phyloP scores from a whole-genome alignment of 2,113 vertebrate genomes.

The Hirundichthys speculiger region DNA sequence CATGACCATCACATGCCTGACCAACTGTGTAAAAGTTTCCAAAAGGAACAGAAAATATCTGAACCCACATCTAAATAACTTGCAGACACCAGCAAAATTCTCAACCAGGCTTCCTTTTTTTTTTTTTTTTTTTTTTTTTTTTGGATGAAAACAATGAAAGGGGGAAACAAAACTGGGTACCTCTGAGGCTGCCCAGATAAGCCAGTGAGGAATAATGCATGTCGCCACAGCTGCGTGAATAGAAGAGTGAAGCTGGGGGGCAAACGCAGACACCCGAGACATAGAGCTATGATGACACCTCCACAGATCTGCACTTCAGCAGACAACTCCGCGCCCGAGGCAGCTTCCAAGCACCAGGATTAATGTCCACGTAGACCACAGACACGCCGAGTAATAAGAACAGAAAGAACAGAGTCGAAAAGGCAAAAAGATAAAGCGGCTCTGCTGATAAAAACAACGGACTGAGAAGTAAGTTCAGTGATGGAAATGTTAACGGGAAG shows the following conservation, averaged over 20 bases:
- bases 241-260: slow-evolving; percentile 65
- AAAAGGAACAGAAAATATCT: slow-evolving; percentile 13
- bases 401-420: slow-evolving; percentile 29
- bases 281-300: slow-evolving; percentile 72
- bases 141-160: slow-evolving; percentile 13
- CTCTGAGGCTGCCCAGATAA: slow-evolving; percentile 59
- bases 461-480: slow-evolving; percentile 4
- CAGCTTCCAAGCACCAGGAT: slow-evolving; percentile 57
- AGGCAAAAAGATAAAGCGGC: slow-evolving; percentile 8
- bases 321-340: slow-evolving; percentile 66
- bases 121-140: slow-evolving; percentile 6
- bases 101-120: slow-evolving; percentile 24
- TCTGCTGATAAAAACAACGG: slow-evolving; percentile 24
- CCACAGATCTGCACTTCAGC: slow-evolving; percentile 72
- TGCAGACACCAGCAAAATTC: slow-evolving; percentile 55
- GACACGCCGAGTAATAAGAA: slow-evolving; percentile 26
- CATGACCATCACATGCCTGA: slow-evolving; percentile 50
- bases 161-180: slow-evolving; percentile 43
- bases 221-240: slow-evolving; percentile 64
- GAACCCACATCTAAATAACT: slow-evolving; percentile 18
- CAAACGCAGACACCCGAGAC: slow-evolving; percentile 67
- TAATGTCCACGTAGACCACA: slow-evolving; percentile 61
- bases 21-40: slow-evolving; percentile 18
- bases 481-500: slow-evolving; percentile 27
- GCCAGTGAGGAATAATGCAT: slow-evolving; percentile 72